These are phyloP conservation scores for Plutella xylostella DNA, from an alignment of 2,888 invertebrate species.

Conservation along the genomic window DNA sequence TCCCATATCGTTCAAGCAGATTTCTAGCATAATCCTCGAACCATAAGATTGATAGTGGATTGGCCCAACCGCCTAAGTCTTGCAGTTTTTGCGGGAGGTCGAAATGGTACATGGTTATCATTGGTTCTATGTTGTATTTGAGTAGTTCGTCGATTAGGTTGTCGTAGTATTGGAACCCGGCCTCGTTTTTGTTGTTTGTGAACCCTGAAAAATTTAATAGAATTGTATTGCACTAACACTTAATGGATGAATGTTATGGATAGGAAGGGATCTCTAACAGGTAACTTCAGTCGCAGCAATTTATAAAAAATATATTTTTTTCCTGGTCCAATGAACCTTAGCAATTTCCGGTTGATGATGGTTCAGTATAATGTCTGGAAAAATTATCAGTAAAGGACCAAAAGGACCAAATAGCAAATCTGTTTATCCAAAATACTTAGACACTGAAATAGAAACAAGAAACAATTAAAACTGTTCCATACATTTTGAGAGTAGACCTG, in stretches of 20 bases:
- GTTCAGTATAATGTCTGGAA: no score
- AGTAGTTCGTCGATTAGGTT: conserved; percentile 71
- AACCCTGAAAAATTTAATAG: conserved; percentile 29
- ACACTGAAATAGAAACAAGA: no score
- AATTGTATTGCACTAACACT: background rate
- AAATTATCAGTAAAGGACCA: no score
- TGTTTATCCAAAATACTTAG: no score
- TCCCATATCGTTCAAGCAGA: conserved; percentile 53
- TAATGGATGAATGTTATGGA: background rate
- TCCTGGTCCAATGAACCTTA: background rate
- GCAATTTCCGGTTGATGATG: background rate
- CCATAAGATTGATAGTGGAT: conserved; percentile 51
- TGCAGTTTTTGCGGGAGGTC: conserved; percentile 67
- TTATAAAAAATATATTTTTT: background rate
- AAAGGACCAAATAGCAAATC: no score
- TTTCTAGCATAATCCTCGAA: conserved; percentile 62
- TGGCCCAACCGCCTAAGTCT: conserved; percentile 68
- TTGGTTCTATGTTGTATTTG: conserved; percentile 69
- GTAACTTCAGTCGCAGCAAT: background rate
- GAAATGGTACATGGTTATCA: conserved; percentile 69
- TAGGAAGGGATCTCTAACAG: background rate
- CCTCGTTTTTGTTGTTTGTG: conserved; percentile 60
- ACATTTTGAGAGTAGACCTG: no score
- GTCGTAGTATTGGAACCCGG: conserved; percentile 74
- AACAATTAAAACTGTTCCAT: no score